Percentiles rank a stretch among this genome's conserved stretches.
Evolutionary conservation across 1,140 invertebrate genomes (phyloP).

Genomic region (Halyomorpha halys): DNA sequence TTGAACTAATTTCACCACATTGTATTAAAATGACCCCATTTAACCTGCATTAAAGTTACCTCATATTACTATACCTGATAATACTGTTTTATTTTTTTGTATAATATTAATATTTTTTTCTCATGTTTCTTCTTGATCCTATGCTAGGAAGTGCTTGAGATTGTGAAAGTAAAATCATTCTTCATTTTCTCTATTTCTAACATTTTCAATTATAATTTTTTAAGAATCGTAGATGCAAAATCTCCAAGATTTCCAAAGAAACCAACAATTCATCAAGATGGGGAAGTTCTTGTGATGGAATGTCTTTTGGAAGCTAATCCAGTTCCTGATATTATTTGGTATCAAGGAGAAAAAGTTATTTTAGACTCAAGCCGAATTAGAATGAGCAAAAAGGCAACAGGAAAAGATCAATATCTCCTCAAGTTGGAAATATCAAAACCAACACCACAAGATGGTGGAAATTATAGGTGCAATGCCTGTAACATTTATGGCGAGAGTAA

Average conservation of each 20-base stretch:
- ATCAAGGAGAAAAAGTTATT: constrained; percentile 74
- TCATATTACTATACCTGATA: too few species aligned
- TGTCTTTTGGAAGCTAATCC: constrained; percentile 91
- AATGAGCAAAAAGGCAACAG: constrained; percentile 72
- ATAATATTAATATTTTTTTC: too few species aligned
- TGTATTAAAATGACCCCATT: too few species aligned
- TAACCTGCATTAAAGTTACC: too few species aligned
- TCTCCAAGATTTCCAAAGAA: constrained; percentile 93
- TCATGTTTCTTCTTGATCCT: too few species aligned
- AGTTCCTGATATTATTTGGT: constrained; percentile 91
- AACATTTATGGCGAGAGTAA: constrained; percentile 98
- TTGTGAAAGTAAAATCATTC: too few species aligned
- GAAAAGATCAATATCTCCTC: constrained; percentile 81
- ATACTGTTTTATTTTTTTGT: too few species aligned
- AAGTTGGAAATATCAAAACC: constrained; percentile 89
- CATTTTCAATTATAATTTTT: neutral
- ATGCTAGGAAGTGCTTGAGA: too few species aligned
- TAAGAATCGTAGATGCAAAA: constrained; percentile 88
- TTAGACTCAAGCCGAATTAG: constrained; percentile 68
- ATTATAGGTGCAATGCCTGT: constrained; percentile 97
- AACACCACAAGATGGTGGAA: constrained; percentile 88
- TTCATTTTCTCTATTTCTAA: neutral
- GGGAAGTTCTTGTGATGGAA: constrained; percentile 88
- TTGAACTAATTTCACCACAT: too few species aligned
- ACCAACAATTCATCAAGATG: constrained; percentile 90